Conservation (phyloP, 1,140 invertebrate genomes). For the Nephila pilipes region DNA sequence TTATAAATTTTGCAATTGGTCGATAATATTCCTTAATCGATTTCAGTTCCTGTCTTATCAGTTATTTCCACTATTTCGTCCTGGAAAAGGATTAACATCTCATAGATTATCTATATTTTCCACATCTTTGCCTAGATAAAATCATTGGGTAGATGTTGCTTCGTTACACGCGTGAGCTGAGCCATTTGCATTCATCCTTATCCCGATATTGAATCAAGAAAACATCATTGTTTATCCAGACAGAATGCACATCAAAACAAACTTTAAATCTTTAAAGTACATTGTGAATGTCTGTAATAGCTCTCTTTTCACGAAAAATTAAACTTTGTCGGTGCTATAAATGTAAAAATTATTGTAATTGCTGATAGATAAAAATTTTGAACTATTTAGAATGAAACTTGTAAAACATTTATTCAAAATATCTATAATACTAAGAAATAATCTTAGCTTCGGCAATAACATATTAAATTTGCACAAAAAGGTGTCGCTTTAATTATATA, state of each 20-base stretch:
- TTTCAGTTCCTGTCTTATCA: not conserved
- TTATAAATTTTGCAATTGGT: not conserved
- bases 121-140: not conserved
- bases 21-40: not conserved
- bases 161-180: not conserved
- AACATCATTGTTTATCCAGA: not conserved
- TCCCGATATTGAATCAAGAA: not conserved
- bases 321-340: too few relatives aligned
- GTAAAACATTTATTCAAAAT: too few relatives aligned
- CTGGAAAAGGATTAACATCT: not conserved
- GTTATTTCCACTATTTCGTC: slow-evolving; percentile 5
- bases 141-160: not conserved
- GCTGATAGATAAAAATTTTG: too few relatives aligned
- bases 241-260: not conserved
- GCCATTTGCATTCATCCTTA: not conserved
- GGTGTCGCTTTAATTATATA: too few relatives aligned
- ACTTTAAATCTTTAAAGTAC: not conserved
- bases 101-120: not conserved
- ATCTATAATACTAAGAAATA: too few relatives aligned
- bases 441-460: too few relatives aligned
- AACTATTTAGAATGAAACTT: too few relatives aligned
- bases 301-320: too few relatives aligned
- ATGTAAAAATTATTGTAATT: too few relatives aligned
- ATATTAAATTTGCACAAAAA: too few relatives aligned
- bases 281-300: not conserved